These are phyloP conservation scores for Centropristis striata DNA, from an alignment of 2,113 vertebrate genomes.

Conservation along the genomic window DNA sequence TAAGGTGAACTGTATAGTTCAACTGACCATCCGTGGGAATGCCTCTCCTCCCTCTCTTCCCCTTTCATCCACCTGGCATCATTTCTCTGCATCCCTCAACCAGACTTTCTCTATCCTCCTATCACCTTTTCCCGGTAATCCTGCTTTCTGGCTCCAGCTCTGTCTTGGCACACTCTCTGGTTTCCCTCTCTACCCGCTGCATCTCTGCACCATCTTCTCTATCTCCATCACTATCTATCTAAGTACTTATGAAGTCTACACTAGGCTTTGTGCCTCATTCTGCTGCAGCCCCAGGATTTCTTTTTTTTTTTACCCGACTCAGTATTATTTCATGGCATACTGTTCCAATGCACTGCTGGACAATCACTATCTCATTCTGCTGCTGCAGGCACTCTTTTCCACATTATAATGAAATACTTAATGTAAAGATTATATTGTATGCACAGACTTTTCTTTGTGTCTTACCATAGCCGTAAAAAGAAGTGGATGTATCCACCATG, in stretches of 20 bases:
- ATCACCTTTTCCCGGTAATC: conserved; percentile 41
- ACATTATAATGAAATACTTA: conserved; percentile 17
- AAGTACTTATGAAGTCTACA: conserved; percentile 47
- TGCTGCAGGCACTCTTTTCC: conserved; percentile 38
- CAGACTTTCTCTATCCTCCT: conserved; percentile 34
- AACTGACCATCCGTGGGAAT: conserved; percentile 36
- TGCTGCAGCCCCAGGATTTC: conserved; percentile 35
- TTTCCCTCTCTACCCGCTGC: conserved; percentile 29
- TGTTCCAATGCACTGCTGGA: conserved; percentile 45
- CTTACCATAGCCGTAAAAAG: background rate
- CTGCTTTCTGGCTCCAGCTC: conserved; percentile 44
- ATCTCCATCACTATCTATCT: conserved; percentile 51
- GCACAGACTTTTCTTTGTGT: conserved; percentile 5
- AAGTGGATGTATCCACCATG: too few relatives aligned
- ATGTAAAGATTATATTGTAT: conserved; percentile 22
- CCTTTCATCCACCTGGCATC: conserved; percentile 40
- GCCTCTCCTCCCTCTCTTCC: conserved; percentile 8
- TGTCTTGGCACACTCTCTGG: conserved; percentile 37
- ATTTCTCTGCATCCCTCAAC: conserved; percentile 47
- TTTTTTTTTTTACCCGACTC: conserved; percentile 34
- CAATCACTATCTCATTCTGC: conserved; percentile 23
- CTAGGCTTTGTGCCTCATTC: conserved; percentile 33
- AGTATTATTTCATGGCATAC: conserved; percentile 40
- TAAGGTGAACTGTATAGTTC: conserved; percentile 37
- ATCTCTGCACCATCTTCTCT: conserved; percentile 45